Conservation (phyloP, 2,797 vertebrate genomes). For the Serranus cabrilla region DNA sequence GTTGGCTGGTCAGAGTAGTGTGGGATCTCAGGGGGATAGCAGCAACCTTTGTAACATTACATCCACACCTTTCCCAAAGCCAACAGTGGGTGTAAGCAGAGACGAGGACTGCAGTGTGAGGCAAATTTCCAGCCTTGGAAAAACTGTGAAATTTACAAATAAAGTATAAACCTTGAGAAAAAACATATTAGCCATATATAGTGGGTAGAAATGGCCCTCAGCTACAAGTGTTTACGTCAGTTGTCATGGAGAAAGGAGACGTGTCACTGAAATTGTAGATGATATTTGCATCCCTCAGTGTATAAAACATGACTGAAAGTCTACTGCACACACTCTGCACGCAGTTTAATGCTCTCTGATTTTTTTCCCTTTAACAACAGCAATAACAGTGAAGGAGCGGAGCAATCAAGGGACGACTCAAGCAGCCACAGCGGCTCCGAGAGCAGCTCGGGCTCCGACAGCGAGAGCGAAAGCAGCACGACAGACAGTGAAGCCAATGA, state of each 20-base stretch:
- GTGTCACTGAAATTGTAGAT: neutral
- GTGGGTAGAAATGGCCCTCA: neutral
- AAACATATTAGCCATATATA: neutral
- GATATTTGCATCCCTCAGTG: neutral
- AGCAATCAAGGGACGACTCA: slow-evolving; percentile 95
- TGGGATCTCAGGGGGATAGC: neutral
- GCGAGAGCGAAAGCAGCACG: slow-evolving; percentile 98
- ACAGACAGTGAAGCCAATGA: slow-evolving; percentile 98
- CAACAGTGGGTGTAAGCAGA: neutral
- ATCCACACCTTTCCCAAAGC: neutral
- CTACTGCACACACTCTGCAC: neutral
- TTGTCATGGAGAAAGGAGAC: neutral
- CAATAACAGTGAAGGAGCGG: slow-evolving; percentile 95
- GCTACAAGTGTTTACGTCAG: neutral
- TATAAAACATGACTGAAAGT: neutral
- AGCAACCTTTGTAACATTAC: neutral
- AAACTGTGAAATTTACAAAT: neutral
- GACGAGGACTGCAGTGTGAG: neutral
- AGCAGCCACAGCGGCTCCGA: slow-evolving; percentile 98
- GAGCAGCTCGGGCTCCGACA: slow-evolving; percentile 98
- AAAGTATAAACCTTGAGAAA: neutral
- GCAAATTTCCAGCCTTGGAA: neutral
- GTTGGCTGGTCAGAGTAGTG: neutral
- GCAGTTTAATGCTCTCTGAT: neutral
- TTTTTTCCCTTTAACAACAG: slow-evolving; percentile 66